phyloP scores from a whole-genome alignment of 2,888 invertebrate genomes.

The Pedicia rivosa region DNA sequence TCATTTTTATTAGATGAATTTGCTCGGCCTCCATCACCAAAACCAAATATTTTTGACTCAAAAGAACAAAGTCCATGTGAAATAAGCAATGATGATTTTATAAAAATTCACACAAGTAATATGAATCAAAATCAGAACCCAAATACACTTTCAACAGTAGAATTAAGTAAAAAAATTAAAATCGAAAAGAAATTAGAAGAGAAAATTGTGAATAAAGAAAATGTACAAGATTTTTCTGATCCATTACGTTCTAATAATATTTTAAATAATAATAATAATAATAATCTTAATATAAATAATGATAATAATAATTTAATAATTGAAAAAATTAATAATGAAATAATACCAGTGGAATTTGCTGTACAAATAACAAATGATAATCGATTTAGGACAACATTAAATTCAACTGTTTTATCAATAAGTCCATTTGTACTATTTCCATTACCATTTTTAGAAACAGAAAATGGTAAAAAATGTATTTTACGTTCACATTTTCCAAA shows the following conservation, averaged over 20 bases:
- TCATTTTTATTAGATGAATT: constrained; percentile 82
- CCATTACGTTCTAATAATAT: constrained; percentile 45
- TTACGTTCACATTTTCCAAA: constrained; percentile 55
- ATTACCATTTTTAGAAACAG: constrained; percentile 78
- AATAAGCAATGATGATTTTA: constrained; percentile 12
- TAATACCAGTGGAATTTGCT: constrained; percentile 21
- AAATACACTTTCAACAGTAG: neutral
- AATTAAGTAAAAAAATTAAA: constrained; percentile 12
- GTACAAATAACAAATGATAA: constrained; percentile 44
- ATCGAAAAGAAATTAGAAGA: constrained; percentile 25
- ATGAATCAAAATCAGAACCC: neutral
- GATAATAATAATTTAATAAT: constrained; percentile 19
- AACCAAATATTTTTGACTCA: constrained; percentile 34
- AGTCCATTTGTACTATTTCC: constrained; percentile 77
- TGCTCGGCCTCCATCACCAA: constrained; percentile 48
- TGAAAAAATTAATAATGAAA: constrained; percentile 19
- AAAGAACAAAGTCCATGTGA: constrained; percentile 22
- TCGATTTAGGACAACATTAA: constrained; percentile 56
- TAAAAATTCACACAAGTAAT: constrained; percentile 15
- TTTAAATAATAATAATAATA: constrained; percentile 11
- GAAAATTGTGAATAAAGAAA: constrained; percentile 38
- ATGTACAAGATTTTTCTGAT: constrained; percentile 59
- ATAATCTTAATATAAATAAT: neutral
- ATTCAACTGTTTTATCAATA: constrained; percentile 58
- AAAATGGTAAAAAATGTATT: constrained; percentile 58